Evolutionary conservation across 2,888 invertebrate species (phyloP), one percentile per base, ranked within the genome.

Genomic region (Subacronicta megacephala): DNA sequence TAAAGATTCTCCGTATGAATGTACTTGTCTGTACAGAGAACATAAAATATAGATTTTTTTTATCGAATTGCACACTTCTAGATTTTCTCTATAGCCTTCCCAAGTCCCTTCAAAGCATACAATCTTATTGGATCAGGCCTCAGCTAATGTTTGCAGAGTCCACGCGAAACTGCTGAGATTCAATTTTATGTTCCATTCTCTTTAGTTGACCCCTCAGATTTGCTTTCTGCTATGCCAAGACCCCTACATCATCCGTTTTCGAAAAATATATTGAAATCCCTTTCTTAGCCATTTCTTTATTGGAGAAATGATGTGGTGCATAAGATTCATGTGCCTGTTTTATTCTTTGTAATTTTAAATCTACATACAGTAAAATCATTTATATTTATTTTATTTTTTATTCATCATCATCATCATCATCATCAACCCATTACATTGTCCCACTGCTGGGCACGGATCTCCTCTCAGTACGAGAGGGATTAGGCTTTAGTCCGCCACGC

Each of bases 111-210:
- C 83, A 81, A 78, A 83, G 83, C 80, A 86, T 78, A 87, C 84
- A 87, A 85, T 85, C 88, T 87, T 88, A 87, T 88, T 89, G 87
- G 85, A 84, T 85, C 86, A 85, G 86, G 84, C 86, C 83, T 82
- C 49, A 72, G 85, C 84, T 82, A 86, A 85, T 86, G 84, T 88
- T 86, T 84, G 80, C 66, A 52, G 57, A 77, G 82, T 74, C 81
- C 77, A 82, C 75, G 76, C 78, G 73, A 86, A 87, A 84, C 82
- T 84, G 86, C 85, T 83, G 81, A 81, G 76, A 83, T 82, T 80
- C 85, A 81, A 84, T 86, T 87, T 85, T 83, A 82, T 82, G 82
- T 80, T 75, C 77, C 75, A 81, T 83, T 78, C 74, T 78, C 77
- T 76, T 67, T 63, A 75, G 83, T 85, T 83, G 78, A 81, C 81